phyloP scores from a whole-genome alignment of 2,888 invertebrate species.

The Epinotia brunnichana region DNA sequence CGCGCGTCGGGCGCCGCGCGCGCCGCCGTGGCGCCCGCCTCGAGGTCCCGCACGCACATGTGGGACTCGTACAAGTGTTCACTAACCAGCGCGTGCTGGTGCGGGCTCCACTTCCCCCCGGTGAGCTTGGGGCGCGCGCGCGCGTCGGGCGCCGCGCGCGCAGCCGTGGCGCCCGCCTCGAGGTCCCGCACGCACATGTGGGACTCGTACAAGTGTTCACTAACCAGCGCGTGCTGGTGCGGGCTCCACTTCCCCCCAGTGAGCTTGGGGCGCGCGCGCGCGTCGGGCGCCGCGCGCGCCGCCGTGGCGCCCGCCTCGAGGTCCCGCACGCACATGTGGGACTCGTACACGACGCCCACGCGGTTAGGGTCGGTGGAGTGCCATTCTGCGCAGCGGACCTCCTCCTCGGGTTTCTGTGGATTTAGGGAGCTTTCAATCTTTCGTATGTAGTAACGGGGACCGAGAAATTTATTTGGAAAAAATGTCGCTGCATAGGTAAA shows the following conservation, averaged over 20 bases:
- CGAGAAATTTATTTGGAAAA: not conserved
- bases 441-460: too few species aligned
- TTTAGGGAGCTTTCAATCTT: too few species aligned
- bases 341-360: slow-evolving; percentile 90
- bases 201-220: slow-evolving; percentile 90
- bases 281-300: slow-evolving; percentile 79
- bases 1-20: slow-evolving; percentile 84
- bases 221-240: slow-evolving; percentile 93
- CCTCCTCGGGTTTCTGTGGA: slow-evolving; percentile 83
- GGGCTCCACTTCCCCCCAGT: slow-evolving; percentile 97
- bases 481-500: too few species aligned
- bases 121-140: slow-evolving; percentile 91
- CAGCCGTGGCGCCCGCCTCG: slow-evolving; percentile 75
- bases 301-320: slow-evolving; percentile 81
- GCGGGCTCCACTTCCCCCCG: slow-evolving; percentile 97
- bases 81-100: slow-evolving; percentile 93
- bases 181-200: slow-evolving; percentile 91
- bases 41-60: slow-evolving; percentile 90
- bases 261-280: slow-evolving; percentile 90
- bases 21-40: slow-evolving; percentile 75
- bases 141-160: slow-evolving; percentile 81
- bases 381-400: slow-evolving; percentile 92
- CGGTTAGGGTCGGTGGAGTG: slow-evolving; percentile 91
- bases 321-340: slow-evolving; percentile 90
- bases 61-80: slow-evolving; percentile 91